Conservation (phyloP, 2,888 invertebrate species). For the Diaphora mendica region DNA sequence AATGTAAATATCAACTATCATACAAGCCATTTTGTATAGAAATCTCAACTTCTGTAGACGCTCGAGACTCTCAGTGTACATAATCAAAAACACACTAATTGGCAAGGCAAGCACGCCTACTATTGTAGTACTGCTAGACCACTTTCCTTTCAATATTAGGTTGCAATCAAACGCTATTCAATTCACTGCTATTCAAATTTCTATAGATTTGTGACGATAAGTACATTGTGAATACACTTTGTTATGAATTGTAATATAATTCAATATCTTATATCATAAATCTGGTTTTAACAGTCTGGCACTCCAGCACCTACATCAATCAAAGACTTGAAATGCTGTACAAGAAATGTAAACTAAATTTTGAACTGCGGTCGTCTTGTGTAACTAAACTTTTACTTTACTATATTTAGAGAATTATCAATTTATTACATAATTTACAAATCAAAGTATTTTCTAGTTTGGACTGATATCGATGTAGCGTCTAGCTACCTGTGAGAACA, state of each 20-base stretch:
- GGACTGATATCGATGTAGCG: too few relatives aligned
- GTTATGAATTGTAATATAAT: background rate
- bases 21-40: too few relatives aligned
- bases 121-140: background rate
- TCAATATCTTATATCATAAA: background rate
- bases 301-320: background rate
- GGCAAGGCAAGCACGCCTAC: conserved; percentile 1
- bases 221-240: background rate
- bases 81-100: background rate
- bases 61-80: background rate
- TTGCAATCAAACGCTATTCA: conserved; percentile 9
- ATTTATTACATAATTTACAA: too few relatives aligned
- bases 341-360: too few relatives aligned
- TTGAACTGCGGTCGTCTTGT: too few relatives aligned
- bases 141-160: conserved; percentile 3
- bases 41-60: background rate
- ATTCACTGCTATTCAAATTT: conserved; percentile 20
- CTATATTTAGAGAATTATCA: too few relatives aligned
- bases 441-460: too few relatives aligned
- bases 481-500: too few relatives aligned
- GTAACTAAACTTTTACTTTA: too few relatives aligned
- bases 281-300: conserved; percentile 7
- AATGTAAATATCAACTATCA: too few relatives aligned
- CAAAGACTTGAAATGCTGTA: background rate
- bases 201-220: background rate